Evolutionary conservation across 2,797 vertebrate genomes (phyloP), one percentile per base, ranked within the genome.

Genomic region (Eutrigla gurnardus): DNA sequence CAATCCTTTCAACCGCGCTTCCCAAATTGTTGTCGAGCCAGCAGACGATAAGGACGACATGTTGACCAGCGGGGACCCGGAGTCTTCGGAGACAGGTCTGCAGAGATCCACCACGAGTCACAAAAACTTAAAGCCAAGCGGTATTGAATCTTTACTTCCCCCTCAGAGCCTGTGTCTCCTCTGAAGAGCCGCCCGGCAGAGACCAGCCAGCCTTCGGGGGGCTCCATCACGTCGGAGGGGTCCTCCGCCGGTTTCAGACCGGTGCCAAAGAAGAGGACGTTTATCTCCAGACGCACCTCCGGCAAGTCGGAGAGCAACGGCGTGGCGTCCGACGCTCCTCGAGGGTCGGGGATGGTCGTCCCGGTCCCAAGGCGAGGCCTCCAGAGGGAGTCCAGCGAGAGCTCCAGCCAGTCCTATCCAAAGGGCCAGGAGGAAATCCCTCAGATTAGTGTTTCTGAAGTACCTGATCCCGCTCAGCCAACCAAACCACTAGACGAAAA

Each of bases 221-320:
- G 79, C 39, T 73, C 77, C 36, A 36, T 88, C 75, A 89, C 77
- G 3, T 91, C 92, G 17, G 92, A 91, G 13, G 83, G 89, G 25
- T 91, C 82, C 54, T 86, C 74, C 43, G 17, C 57, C 3, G 73
- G 81, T 40, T 94, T 95, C 65, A 92, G 80, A 70, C 97, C 97
- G 2, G 86, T 98, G 60, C 97, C 98, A 15, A 98, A 95, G 93
- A 95, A 95, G 74, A 96, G 97, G 88, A 98, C 94, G 11, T 90
- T 96, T 67, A 60, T 95, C 66, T 92, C 89, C 12, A 95, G 90
- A 88, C 86, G 75, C 4, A 66, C 77, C 52, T 86, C 86, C 75
- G 75, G 78, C 71, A 87, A 91, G 49, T 80, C 84, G 52, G 93
- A 93, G 17, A 93, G 85, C 60, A 85, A 57, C 5, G 59, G 78